Percentiles rank a stretch among this genome's conserved stretches.
Conservation (phyloP, 2,888 invertebrate genomes). For the Kryphioiulus occultus region DNA sequence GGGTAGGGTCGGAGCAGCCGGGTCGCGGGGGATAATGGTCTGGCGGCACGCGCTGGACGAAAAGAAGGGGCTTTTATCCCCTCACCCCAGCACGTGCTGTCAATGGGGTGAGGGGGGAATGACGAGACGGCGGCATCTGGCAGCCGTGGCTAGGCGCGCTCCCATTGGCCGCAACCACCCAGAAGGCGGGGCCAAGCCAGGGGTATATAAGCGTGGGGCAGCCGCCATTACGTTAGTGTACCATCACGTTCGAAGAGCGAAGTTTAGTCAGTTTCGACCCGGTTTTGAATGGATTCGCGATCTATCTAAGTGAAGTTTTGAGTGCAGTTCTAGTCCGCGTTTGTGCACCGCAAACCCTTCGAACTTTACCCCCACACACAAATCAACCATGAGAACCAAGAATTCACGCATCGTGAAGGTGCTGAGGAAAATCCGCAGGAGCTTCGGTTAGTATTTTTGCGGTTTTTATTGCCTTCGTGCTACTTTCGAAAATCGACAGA, state of each 20-base stretch:
- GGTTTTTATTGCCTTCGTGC: neutral
- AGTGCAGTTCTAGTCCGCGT: neutral
- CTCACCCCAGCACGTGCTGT: constrained; percentile 9
- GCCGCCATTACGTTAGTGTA: neutral
- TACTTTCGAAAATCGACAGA: neutral
- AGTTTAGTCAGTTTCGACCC: neutral
- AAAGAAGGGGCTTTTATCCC: neutral
- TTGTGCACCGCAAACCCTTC: neutral
- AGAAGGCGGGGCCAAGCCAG: neutral
- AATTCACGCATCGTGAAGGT: constrained; percentile 27
- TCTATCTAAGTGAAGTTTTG: too few relatives aligned
- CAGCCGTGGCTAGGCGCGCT: constrained; percentile 5
- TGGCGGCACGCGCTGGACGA: neutral
- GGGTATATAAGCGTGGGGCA: neutral
- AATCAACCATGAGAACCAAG: neutral
- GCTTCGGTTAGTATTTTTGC: constrained; percentile 11
- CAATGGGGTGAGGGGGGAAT: neutral
- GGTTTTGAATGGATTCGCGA: neutral
- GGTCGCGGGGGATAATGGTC: neutral
- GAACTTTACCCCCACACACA: neutral
- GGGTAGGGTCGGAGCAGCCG: neutral
- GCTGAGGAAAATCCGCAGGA: constrained; percentile 20
- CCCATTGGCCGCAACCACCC: neutral
- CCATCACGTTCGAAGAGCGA: neutral
- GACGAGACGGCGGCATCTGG: constrained; percentile 23